phyloP scores from a whole-genome alignment of 2,888 invertebrate genomes.

The Eupithecia pulchellata region DNA sequence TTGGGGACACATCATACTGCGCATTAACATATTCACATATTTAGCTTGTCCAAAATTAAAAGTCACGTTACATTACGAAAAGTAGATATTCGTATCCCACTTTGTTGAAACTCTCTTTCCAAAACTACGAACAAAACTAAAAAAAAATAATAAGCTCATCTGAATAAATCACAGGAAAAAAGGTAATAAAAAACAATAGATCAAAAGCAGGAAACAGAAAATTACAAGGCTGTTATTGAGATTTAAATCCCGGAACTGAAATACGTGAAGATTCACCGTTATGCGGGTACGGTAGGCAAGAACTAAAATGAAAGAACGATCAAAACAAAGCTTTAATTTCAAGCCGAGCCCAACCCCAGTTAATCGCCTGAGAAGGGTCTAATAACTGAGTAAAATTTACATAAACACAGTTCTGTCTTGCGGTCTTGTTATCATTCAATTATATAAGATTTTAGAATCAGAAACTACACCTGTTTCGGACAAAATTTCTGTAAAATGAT shows the following conservation, averaged over 20 bases:
- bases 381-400: slow-evolving; percentile 79
- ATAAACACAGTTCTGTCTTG: slow-evolving; percentile 79
- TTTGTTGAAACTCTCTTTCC: background rate
- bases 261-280: slow-evolving; percentile 34
- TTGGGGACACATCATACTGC: background rate
- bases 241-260: slow-evolving; percentile 14
- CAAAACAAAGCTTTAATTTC: slow-evolving; percentile 61
- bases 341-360: slow-evolving; percentile 45
- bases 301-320: slow-evolving; percentile 63
- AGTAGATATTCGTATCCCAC: background rate
- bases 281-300: slow-evolving; percentile 43
- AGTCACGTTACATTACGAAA: background rate
- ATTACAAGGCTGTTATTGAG: slow-evolving; percentile 7
- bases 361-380: slow-evolving; percentile 73
- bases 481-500: slow-evolving; percentile 41
- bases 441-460: slow-evolving; percentile 80
- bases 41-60: background rate
- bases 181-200: background rate
- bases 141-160: background rate
- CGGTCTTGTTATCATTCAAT: slow-evolving; percentile 84
- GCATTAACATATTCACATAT: background rate
- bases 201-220: background rate
- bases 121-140: background rate
- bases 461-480: slow-evolving; percentile 67
- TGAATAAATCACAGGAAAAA: background rate